These are phyloP conservation scores for Drosophila subobscura DNA, from an alignment of 1,140 invertebrate genomes.

Conservation along the genomic window DNA sequence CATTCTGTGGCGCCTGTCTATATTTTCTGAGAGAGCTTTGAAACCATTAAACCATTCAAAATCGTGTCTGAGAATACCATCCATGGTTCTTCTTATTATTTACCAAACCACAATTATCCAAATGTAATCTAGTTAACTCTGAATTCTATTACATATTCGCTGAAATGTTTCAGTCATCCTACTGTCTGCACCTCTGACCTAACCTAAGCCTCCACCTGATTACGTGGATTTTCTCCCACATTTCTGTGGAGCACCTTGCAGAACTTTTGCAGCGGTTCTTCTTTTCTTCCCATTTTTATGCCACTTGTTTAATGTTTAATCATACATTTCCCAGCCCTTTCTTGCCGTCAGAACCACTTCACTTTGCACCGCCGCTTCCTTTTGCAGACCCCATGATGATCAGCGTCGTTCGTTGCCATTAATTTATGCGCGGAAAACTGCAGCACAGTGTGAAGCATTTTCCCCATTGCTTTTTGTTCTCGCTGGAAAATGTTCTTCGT, in stretches of 20 bases:
- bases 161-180: too few relatives aligned
- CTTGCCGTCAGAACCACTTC: slow-evolving; percentile 4
- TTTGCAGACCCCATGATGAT: not conserved
- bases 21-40: too few relatives aligned
- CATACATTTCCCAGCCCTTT: slow-evolving; percentile 39
- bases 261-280: slow-evolving; percentile 12
- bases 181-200: too few relatives aligned
- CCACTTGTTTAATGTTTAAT: slow-evolving; percentile 34
- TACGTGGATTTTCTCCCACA: not conserved
- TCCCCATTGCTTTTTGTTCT: slow-evolving; percentile 14
- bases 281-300: slow-evolving; percentile 25
- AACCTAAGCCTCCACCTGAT: too few relatives aligned
- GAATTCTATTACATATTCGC: too few relatives aligned
- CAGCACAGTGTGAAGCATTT: slow-evolving; percentile 68
- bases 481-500: slow-evolving; percentile 48
- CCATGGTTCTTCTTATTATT: too few relatives aligned
- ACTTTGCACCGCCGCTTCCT: slow-evolving; percentile 3
- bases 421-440: slow-evolving; percentile 69
- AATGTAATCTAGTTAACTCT: too few relatives aligned
- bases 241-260: not conserved
- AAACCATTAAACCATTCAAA: too few relatives aligned
- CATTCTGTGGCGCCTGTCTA: too few relatives aligned
- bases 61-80: too few relatives aligned
- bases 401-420: slow-evolving; percentile 40
- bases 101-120: too few relatives aligned